phyloP scores from a whole-genome alignment of 2,888 invertebrate genomes.

The Dromius quadrimaculatus region DNA sequence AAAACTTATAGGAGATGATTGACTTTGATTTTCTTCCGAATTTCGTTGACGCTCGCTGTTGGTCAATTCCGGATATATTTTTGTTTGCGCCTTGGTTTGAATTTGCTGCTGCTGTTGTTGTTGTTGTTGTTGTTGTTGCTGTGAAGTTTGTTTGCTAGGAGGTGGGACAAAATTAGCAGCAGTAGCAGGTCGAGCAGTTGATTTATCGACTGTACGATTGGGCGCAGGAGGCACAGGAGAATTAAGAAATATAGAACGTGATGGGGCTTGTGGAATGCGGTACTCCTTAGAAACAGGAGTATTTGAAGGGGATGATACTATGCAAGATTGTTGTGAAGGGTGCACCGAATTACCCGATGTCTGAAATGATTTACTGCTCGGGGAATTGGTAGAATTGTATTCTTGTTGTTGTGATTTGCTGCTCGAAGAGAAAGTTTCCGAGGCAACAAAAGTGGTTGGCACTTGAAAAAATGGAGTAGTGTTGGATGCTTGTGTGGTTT shows the following conservation, averaged over 20 bases:
- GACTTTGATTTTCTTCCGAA: slow-evolving; percentile 70
- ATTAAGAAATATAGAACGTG: slow-evolving; percentile 64
- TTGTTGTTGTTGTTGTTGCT: slow-evolving; percentile 66
- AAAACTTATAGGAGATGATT: slow-evolving; percentile 82
- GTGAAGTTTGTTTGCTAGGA: slow-evolving; percentile 61
- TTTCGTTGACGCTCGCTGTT: slow-evolving; percentile 58
- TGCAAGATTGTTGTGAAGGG: slow-evolving; percentile 78
- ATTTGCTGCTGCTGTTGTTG: slow-evolving; percentile 66
- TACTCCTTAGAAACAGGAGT: slow-evolving; percentile 73
- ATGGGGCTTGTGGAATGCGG: slow-evolving; percentile 71
- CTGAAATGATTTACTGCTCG: slow-evolving; percentile 69
- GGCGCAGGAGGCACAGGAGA: slow-evolving; percentile 62
- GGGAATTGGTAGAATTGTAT: slow-evolving; percentile 64
- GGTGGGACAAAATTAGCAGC: slow-evolving; percentile 72
- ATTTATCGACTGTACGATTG: slow-evolving; percentile 66
- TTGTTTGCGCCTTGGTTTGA: slow-evolving; percentile 83
- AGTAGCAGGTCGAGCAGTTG: slow-evolving; percentile 62
- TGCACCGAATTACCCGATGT: slow-evolving; percentile 63
- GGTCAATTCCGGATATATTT: slow-evolving; percentile 79
- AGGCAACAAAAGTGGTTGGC: slow-evolving; percentile 72
- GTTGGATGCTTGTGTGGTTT: slow-evolving; percentile 62
- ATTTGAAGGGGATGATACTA: slow-evolving; percentile 76
- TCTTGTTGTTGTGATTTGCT: slow-evolving; percentile 67
- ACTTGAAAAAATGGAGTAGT: slow-evolving; percentile 74
- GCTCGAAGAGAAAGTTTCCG: slow-evolving; percentile 70